phyloP scores from a whole-genome alignment of 1,140 invertebrate species.

The Drosophila parabipectinata region DNA sequence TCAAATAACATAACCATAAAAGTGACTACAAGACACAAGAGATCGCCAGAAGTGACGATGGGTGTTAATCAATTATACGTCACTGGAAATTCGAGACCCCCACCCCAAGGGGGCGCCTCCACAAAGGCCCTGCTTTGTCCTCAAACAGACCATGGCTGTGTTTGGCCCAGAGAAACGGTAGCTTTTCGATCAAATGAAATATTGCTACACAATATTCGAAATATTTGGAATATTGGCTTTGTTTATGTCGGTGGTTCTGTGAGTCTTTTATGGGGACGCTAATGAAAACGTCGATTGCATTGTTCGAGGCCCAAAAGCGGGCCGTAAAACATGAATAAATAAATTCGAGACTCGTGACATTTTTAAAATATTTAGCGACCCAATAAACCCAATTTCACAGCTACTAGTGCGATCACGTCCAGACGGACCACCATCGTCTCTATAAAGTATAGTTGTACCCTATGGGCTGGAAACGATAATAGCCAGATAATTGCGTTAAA shows the following conservation, averaged over 20 bases:
- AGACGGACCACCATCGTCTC: conserved; percentile 18
- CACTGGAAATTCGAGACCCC: conserved; percentile 48
- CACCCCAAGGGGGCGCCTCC: background rate
- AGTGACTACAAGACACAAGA: conserved; percentile 13
- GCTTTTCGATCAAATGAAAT: conserved; percentile 76
- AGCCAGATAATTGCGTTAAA: conserved; percentile 61
- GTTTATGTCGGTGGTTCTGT: conserved; percentile 3
- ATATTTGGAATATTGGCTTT: conserved; percentile 14
- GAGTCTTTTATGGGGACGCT: conserved; percentile 57
- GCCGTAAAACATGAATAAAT: conserved; percentile 80
- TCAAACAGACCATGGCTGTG: conserved; percentile 62
- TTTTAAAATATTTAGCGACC: conserved; percentile 74
- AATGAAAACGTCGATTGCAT: conserved; percentile 68
- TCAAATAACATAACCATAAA: conserved; percentile 69
- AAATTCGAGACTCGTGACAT: conserved; percentile 77
- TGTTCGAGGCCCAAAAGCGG: conserved; percentile 36
- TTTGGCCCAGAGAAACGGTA: conserved; percentile 59
- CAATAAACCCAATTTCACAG: conserved; percentile 79
- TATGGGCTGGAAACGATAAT: conserved; percentile 63
- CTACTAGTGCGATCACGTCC: conserved; percentile 25
- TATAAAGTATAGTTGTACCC: background rate
- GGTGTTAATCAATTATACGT: conserved; percentile 63
- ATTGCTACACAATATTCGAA: conserved; percentile 74
- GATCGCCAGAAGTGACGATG: conserved; percentile 7
- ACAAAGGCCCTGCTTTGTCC: conserved; percentile 64